These are phyloP conservation scores for Penaeus chinensis DNA, from an alignment of 1,140 invertebrate genomes.

Conservation along the genomic window DNA sequence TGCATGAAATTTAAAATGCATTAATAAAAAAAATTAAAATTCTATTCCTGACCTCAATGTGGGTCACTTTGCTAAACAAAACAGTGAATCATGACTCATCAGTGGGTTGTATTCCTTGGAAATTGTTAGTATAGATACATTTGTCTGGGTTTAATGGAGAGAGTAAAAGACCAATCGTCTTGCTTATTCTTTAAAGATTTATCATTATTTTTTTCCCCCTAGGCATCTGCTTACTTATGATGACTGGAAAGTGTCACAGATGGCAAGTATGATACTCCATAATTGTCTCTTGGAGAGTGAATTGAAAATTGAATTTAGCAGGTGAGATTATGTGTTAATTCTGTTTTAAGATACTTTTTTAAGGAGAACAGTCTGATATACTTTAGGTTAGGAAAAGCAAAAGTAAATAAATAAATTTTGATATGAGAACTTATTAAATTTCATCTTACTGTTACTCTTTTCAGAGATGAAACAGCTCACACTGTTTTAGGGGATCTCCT, in stretches of 20 bases:
- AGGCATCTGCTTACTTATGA: slow-evolving; percentile 26
- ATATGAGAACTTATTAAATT: neutral
- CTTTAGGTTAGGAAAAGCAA: too few relatives aligned
- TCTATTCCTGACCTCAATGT: too few relatives aligned
- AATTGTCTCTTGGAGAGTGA: slow-evolving; percentile 36
- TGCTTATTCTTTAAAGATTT: neutral
- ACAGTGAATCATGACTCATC: too few relatives aligned
- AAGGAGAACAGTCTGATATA: too few relatives aligned
- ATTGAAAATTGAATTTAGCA: slow-evolving; percentile 15
- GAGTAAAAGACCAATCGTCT: neutral
- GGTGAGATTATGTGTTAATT: neutral
- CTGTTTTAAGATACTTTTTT: too few relatives aligned
- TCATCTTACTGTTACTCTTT: neutral
- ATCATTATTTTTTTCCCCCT: neutral
- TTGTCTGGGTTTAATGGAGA: too few relatives aligned
- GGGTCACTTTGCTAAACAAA: too few relatives aligned
- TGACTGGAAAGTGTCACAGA: slow-evolving; percentile 35
- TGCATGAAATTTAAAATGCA: too few relatives aligned
- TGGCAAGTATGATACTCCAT: slow-evolving; percentile 39
- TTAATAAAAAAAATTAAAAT: too few relatives aligned
- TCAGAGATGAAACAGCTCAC: neutral
- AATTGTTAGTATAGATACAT: too few relatives aligned
- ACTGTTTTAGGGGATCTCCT: slow-evolving; percentile 1
- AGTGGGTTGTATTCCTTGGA: too few relatives aligned
- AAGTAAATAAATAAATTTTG: neutral